Evolutionary conservation across 2,113 vertebrate genomes (phyloP).

Genomic region (Salvelinus fontinalis): DNA sequence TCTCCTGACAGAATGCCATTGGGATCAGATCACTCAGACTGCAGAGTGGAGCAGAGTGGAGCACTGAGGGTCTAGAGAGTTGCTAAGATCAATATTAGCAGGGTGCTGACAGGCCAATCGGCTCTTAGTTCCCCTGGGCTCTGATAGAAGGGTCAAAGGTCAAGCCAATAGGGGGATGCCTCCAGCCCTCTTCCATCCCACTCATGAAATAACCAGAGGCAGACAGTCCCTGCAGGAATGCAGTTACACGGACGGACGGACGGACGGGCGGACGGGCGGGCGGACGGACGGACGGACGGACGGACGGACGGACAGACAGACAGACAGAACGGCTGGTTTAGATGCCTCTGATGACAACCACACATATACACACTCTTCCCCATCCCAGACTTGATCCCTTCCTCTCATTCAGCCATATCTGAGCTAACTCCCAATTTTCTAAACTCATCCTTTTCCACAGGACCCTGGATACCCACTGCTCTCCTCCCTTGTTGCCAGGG

Average conservation of each 20-base stretch:
- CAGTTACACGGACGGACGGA: not conserved
- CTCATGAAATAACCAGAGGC: conserved; percentile 7
- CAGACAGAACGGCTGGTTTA: no score
- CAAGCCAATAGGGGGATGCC: not conserved
- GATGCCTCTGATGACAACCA: no score
- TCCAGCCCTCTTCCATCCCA: not conserved
- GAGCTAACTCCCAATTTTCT: not conserved
- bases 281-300: no score
- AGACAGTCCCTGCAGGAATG: conserved; percentile 17
- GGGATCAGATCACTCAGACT: not conserved
- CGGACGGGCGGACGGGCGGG: no score
- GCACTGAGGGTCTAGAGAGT: not conserved
- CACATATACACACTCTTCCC: not conserved
- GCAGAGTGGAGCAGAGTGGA: no score
- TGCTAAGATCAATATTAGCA: conserved; percentile 1
- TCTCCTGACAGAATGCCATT: not conserved
- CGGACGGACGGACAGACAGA: no score
- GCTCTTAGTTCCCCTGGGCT: not conserved
- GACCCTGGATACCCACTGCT: not conserved
- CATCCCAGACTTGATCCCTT: not conserved
- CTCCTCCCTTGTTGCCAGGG: conserved; percentile 12
- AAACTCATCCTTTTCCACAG: not conserved
- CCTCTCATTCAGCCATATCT: not conserved
- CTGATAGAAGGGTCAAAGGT: not conserved
- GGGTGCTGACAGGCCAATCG: not conserved